Evolutionary conservation across 2,797 vertebrate species (phyloP).

Genomic region (Carduelis carduelis): DNA sequence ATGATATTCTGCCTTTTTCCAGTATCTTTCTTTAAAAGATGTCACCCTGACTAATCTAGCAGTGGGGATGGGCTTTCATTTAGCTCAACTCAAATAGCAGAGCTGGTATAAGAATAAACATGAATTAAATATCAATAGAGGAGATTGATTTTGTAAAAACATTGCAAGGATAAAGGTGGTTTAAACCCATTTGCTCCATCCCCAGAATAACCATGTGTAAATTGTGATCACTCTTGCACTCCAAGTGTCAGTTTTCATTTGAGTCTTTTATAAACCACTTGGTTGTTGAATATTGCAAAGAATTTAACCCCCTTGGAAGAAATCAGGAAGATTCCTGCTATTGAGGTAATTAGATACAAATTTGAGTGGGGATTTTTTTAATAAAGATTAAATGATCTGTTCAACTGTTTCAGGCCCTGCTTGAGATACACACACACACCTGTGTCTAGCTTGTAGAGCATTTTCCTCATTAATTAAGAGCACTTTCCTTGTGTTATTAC

Average conservation of each 20-base stretch:
- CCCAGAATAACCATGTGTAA: neutral
- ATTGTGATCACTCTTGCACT: neutral
- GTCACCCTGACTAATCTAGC: neutral
- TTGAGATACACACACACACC: slow-evolving; percentile 61
- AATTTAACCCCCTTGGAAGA: slow-evolving; percentile 42
- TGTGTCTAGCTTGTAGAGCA: slow-evolving; percentile 60
- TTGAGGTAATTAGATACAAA: slow-evolving; percentile 64
- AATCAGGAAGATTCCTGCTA: slow-evolving; percentile 35
- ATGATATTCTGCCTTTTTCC: neutral
- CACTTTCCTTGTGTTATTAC: slow-evolving; percentile 59
- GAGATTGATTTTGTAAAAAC: neutral
- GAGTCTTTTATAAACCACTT: slow-evolving; percentile 41
- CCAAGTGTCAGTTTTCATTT: slow-evolving; percentile 40
- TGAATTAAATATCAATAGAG: neutral
- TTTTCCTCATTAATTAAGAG: slow-evolving; percentile 73
- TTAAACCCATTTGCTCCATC: neutral
- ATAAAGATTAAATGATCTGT: slow-evolving; percentile 49
- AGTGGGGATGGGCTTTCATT: neutral
- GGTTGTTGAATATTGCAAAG: slow-evolving; percentile 12
- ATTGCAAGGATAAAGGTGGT: neutral
- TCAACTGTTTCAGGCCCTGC: slow-evolving; percentile 58
- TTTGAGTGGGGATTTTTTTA: slow-evolving; percentile 23
- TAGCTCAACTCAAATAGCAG: neutral
- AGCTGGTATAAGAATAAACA: neutral
- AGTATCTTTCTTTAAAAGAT: neutral